Evolutionary conservation across 2,113 vertebrate species (phyloP).

Genomic region (Heptranchias perlo): DNA sequence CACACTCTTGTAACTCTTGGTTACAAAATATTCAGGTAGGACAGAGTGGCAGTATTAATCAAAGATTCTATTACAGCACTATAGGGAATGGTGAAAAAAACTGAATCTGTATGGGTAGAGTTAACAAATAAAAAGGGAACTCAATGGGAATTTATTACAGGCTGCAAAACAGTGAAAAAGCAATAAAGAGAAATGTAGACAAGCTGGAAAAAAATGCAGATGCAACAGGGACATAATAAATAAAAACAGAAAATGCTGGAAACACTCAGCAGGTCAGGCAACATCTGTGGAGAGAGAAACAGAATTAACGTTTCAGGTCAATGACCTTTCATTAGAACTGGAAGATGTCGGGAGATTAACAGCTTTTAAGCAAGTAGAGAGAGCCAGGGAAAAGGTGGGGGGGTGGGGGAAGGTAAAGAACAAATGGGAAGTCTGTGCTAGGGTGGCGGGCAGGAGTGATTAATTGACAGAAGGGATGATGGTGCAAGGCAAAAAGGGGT

Average conservation of each 20-base stretch:
- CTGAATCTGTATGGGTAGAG: not conserved
- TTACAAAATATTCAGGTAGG: not conserved
- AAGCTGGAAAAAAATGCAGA: not conserved
- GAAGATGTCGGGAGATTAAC: no score
- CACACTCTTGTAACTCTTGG: not conserved
- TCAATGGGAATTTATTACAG: not conserved
- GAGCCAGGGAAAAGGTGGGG: no score
- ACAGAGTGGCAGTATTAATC: not conserved
- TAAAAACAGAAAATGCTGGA: no score
- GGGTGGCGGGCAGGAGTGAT: no score
- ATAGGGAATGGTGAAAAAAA: not conserved
- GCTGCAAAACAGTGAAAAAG: not conserved
- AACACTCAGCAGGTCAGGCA: no score
- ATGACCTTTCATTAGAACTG: no score
- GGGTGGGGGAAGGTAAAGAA: no score
- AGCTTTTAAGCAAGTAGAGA: no score
- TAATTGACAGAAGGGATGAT: not conserved
- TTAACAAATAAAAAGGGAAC: not conserved
- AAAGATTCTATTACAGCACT: not conserved
- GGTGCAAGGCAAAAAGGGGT: not conserved
- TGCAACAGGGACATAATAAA: not conserved
- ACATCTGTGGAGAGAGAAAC: no score
- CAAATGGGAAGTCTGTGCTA: no score
- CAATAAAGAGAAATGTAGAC: not conserved
- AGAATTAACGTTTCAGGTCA: no score